Evolutionary conservation across 1,140 invertebrate genomes (phyloP).

Genomic region (Radopholus similis): DNA sequence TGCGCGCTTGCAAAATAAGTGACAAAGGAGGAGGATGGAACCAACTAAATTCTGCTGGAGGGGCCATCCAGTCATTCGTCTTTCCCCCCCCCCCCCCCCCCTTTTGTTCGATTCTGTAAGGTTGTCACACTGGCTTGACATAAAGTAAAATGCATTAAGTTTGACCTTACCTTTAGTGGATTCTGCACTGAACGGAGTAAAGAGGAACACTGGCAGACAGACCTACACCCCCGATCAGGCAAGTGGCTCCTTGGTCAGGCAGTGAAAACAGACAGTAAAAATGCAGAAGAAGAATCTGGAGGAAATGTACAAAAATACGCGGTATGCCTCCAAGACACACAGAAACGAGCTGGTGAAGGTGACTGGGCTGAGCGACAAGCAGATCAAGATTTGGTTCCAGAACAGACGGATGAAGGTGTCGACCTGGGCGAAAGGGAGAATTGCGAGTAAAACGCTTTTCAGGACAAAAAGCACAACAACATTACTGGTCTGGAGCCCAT

Average conservation of each 20-base stretch:
- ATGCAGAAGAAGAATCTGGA: constrained; percentile 13
- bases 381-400: constrained; percentile 33
- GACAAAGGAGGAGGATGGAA: too few relatives aligned
- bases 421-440: not conserved
- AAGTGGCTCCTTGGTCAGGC: not conserved
- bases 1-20: too few relatives aligned
- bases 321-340: constrained; percentile 16
- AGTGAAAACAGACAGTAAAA: not conserved
- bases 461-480: not conserved
- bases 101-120: not conserved
- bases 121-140: too few relatives aligned
- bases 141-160: too few relatives aligned
- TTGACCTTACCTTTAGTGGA: too few relatives aligned
- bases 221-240: constrained; percentile 17
- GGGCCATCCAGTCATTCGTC: not conserved
- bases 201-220: constrained; percentile 12
- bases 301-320: constrained; percentile 8
- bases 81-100: not conserved
- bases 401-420: constrained; percentile 21
- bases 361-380: constrained; percentile 19
- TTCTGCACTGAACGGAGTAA: too few relatives aligned
- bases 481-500: too few relatives aligned
- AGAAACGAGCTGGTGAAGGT: constrained; percentile 1
- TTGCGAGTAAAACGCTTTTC: not conserved
- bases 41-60: not conserved